phyloP scores from a whole-genome alignment of 1,140 invertebrate genomes.

The Drosophila bocki region DNA sequence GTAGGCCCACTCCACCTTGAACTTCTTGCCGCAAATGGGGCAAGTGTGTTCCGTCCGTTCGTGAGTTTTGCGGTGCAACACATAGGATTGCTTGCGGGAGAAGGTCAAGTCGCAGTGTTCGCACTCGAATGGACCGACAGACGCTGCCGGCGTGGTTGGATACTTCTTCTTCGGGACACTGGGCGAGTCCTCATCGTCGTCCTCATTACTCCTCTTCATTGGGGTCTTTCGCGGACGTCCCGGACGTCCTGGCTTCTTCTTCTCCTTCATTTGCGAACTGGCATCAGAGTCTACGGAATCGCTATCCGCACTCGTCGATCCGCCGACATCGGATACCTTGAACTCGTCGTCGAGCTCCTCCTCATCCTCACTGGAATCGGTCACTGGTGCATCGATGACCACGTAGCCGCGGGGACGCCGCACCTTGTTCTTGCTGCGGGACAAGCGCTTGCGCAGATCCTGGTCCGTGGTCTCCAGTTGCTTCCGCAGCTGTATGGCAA shows the following conservation, averaged over 20 bases:
- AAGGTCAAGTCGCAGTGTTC: conserved; percentile 71
- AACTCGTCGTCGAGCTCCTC: conserved; percentile 80
- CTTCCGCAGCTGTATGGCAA: conserved; percentile 76
- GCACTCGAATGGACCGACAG: conserved; percentile 62
- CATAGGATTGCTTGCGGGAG: conserved; percentile 84
- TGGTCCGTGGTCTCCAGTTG: conserved; percentile 82
- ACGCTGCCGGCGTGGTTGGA: conserved; percentile 4
- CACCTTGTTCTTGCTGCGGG: conserved; percentile 83
- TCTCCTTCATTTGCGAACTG: conserved; percentile 53
- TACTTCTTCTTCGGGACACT: conserved; percentile 41
- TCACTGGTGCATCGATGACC: conserved; percentile 83
- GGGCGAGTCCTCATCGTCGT: conserved; percentile 40
- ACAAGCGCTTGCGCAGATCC: conserved; percentile 82
- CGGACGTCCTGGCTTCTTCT: conserved; percentile 34
- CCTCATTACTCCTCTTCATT: conserved; percentile 26
- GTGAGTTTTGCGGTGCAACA: conserved; percentile 87
- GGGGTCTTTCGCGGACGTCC: conserved; percentile 43
- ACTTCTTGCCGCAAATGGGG: conserved; percentile 82
- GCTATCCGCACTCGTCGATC: conserved; percentile 73
- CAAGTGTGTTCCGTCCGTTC: conserved; percentile 86
- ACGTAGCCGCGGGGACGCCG: conserved; percentile 83
- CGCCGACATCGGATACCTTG: conserved; percentile 80
- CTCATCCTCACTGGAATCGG: conserved; percentile 76
- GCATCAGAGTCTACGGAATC: conserved; percentile 78
- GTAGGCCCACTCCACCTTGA: conserved; percentile 83